Evolutionary conservation across 2,113 vertebrate genomes (phyloP).

Genomic region (Ceyx melanurus): DNA sequence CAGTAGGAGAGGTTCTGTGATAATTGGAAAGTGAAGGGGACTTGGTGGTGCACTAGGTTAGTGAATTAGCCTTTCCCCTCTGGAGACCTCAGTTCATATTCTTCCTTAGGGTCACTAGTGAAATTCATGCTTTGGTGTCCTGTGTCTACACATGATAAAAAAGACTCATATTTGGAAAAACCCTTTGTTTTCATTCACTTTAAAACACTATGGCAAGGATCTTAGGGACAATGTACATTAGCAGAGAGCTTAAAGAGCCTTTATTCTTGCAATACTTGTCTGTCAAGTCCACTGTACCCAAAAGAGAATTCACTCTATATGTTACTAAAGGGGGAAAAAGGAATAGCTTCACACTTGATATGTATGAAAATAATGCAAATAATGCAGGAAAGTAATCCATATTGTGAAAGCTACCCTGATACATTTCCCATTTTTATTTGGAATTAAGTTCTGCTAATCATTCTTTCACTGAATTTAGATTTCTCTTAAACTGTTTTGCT

Average conservation of each 20-base stretch:
- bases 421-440: slow-evolving; percentile 8
- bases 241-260: not conserved
- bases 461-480: slow-evolving; percentile 7
- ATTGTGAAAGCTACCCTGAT: not conserved
- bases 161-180: not conserved
- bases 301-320: not conserved
- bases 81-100: slow-evolving; percentile 15
- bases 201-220: not conserved
- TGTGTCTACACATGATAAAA: slow-evolving; percentile 1
- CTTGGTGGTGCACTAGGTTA: slow-evolving; percentile 41
- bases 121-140: slow-evolving; percentile 17
- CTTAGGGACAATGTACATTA: not conserved
- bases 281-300: not conserved
- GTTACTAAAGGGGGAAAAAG: not conserved
- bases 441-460: slow-evolving; percentile 38
- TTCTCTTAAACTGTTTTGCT: slow-evolving; percentile 12
- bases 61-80: slow-evolving; percentile 58
- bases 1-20: slow-evolving; percentile 36
- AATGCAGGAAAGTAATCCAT: not conserved
- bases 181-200: not conserved
- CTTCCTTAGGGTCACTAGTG: slow-evolving; percentile 38
- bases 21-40: slow-evolving; percentile 62
- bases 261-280: not conserved
- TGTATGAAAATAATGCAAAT: not conserved
- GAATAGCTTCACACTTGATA: not conserved